A percentile compares a stretch with the other conserved stretches of the same genome.
Conservation (phyloP, 2,888 invertebrate genomes). For the Drosophila aldrichi region DNA sequence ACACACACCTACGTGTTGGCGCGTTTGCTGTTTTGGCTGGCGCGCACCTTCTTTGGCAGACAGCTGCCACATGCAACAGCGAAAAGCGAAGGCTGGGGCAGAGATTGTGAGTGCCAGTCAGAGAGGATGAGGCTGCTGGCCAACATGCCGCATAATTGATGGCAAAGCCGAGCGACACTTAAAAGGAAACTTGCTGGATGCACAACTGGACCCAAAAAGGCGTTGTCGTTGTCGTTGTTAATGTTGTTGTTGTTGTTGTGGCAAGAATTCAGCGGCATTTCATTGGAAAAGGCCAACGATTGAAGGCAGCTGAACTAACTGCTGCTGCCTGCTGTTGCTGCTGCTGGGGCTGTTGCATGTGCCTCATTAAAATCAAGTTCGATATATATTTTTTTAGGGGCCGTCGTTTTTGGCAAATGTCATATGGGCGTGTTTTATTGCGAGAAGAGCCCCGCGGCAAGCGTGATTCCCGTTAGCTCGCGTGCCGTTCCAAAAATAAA, state of each 20-base stretch:
- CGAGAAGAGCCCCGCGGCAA: background rate
- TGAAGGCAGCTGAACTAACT: slow-evolving; percentile 20
- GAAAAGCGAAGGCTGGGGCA: slow-evolving; percentile 35
- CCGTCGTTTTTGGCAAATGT: slow-evolving; percentile 57
- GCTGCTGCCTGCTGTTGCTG: slow-evolving; percentile 23
- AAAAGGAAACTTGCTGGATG: slow-evolving; percentile 78
- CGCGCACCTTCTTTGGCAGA: slow-evolving; percentile 61
- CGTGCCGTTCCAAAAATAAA: slow-evolving; percentile 69
- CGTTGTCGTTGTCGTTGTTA: slow-evolving; percentile 75
- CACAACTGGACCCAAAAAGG: slow-evolving; percentile 73
- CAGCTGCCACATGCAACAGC: slow-evolving; percentile 65
- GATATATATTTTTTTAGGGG: slow-evolving; percentile 31
- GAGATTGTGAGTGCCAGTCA: slow-evolving; percentile 12
- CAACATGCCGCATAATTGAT: slow-evolving; percentile 79
- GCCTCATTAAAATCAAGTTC: slow-evolving; percentile 78
- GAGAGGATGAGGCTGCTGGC: slow-evolving; percentile 42
- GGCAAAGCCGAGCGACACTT: slow-evolving; percentile 73
- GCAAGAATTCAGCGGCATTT: slow-evolving; percentile 70
- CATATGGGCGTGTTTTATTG: slow-evolving; percentile 25
- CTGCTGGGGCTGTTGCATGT: slow-evolving; percentile 50
- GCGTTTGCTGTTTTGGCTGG: slow-evolving; percentile 30
- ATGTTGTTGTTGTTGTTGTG: slow-evolving; percentile 37
- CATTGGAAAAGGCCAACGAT: slow-evolving; percentile 66
- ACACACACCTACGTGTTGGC: slow-evolving; percentile 52
- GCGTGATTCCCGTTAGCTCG: slow-evolving; percentile 70